Evolutionary conservation across 1,140 invertebrate genomes (phyloP).

Genomic region (Drosophila leontia): DNA sequence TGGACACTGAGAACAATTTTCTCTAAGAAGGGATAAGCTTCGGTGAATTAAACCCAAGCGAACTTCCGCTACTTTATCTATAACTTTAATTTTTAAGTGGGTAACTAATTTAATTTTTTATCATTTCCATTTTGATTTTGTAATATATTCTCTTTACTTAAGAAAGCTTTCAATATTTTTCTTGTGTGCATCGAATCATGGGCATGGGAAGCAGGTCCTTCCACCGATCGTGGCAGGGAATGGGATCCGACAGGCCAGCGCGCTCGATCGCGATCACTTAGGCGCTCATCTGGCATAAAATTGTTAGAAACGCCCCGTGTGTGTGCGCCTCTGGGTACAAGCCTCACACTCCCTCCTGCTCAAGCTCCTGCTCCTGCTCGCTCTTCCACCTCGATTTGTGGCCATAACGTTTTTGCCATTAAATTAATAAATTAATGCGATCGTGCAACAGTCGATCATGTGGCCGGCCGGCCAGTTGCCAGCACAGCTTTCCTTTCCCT

Average conservation of each 20-base stretch:
- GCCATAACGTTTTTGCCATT: slow-evolving; percentile 83
- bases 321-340: slow-evolving; percentile 58
- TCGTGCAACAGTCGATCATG: slow-evolving; percentile 66
- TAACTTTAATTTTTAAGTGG: not conserved
- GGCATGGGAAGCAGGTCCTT: slow-evolving; percentile 29
- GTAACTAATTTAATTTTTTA: too few relatives aligned
- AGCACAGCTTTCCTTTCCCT: slow-evolving; percentile 8
- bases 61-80: not conserved
- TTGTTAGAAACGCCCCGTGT: slow-evolving; percentile 84
- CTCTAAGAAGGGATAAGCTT: not conserved
- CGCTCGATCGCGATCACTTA: slow-evolving; percentile 76
- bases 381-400: slow-evolving; percentile 17
- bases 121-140: not conserved
- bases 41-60: not conserved
- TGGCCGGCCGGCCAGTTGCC: slow-evolving; percentile 29
- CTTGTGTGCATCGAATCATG: slow-evolving; percentile 9
- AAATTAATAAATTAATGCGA: slow-evolving; percentile 85
- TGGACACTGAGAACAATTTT: slow-evolving; percentile 10
- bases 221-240: slow-evolving; percentile 14
- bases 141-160: not conserved
- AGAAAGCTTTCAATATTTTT: not conserved
- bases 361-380: slow-evolving; percentile 1
- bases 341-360: not conserved
- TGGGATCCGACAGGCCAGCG: slow-evolving; percentile 47
- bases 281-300: slow-evolving; percentile 83